Percentiles rank a stretch among this genome's conserved stretches.
Conservation (phyloP, 2,113 vertebrate genomes). For the Silurus glanis region DNA sequence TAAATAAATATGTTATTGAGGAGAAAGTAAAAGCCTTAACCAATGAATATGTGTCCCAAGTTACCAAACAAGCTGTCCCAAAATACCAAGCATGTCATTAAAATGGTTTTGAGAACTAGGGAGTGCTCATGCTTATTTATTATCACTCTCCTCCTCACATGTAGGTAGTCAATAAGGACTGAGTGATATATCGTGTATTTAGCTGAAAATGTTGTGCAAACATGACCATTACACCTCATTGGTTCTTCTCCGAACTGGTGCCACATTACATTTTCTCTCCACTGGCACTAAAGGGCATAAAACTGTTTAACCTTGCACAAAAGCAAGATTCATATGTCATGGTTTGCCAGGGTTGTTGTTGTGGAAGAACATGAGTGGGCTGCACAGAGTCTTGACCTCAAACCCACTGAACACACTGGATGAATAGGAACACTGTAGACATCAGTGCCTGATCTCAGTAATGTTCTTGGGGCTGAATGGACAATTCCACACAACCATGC, state of each 20-base stretch:
- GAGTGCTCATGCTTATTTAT: background rate
- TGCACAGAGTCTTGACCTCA: background rate
- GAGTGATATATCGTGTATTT: background rate
- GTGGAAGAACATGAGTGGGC: background rate
- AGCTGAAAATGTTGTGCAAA: background rate
- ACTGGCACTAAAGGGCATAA: background rate
- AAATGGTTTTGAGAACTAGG: no score
- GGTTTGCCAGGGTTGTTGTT: background rate
- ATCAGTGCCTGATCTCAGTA: no score
- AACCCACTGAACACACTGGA: no score
- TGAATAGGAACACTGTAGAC: no score
- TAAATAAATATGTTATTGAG: no score
- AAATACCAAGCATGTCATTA: no score
- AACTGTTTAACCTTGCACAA: background rate
- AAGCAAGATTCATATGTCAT: background rate
- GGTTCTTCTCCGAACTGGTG: background rate
- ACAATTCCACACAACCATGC: background rate
- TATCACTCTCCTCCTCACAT: background rate
- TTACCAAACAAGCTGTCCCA: no score
- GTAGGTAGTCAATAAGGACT: background rate
- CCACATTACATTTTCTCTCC: background rate
- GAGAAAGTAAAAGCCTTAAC: no score
- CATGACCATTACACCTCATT: background rate
- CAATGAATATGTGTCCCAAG: no score
- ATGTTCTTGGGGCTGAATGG: background rate